A percentile compares a stretch with the other conserved stretches of the same genome.
These are phyloP conservation scores for Lagocephalus sceleratus DNA, from an alignment of 2,797 vertebrate species.

Conservation along the genomic window DNA sequence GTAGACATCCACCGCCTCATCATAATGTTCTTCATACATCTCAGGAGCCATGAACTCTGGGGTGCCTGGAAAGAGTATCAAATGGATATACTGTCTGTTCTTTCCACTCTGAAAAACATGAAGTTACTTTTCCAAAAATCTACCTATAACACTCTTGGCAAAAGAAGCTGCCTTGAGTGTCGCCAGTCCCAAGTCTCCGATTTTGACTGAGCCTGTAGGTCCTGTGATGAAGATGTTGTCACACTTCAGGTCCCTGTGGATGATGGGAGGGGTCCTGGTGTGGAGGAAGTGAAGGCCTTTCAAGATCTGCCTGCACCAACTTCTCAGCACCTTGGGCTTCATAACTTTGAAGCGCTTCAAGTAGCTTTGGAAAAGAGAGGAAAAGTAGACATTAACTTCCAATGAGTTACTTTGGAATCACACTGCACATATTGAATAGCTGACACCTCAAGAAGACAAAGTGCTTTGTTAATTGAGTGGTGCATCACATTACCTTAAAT, in stretches of 20 bases:
- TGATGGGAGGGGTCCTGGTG: constrained; percentile 94
- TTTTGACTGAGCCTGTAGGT: constrained; percentile 97
- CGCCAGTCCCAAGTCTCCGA: constrained; percentile 94
- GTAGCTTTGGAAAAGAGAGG: constrained; percentile 77
- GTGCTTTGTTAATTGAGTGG: neutral
- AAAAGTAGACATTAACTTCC: neutral
- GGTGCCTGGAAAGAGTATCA: constrained; percentile 77
- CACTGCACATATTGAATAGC: no score
- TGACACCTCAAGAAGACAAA: neutral
- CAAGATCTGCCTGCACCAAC: constrained; percentile 97
- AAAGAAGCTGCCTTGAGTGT: constrained; percentile 97
- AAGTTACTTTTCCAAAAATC: constrained; percentile 3
- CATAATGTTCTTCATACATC: constrained; percentile 99
- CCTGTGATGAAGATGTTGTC: constrained; percentile 99
- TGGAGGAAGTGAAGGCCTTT: constrained; percentile 97
- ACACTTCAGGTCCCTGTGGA: constrained; percentile 97
- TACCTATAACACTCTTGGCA: constrained; percentile 99
- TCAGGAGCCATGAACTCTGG: constrained; percentile 99
- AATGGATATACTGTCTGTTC: neutral
- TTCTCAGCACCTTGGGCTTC: constrained; percentile 96
- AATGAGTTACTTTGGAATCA: neutral
- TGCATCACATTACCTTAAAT: neutral
- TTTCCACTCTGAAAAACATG: neutral
- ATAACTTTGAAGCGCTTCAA: constrained; percentile 98
- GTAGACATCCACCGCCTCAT: constrained; percentile 96